Evolutionary conservation across 1,140 invertebrate genomes (phyloP), one percentile per base, ranked within the genome.

Genomic region (Megalonaias nervosa): DNA sequence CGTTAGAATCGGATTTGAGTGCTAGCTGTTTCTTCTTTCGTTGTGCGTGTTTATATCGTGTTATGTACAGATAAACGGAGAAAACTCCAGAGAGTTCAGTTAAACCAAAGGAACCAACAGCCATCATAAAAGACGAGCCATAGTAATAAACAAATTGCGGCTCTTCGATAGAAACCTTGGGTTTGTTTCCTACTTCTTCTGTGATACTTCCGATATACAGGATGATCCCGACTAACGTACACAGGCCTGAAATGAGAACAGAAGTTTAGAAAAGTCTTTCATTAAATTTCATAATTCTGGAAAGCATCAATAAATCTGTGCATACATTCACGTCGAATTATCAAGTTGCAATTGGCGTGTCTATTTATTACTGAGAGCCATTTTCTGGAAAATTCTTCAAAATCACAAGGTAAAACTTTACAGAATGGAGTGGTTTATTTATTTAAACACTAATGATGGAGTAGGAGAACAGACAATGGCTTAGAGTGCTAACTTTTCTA

Each of bases 121-220:
- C 88, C 87, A 90, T 88, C 81, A 90, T 88, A 81, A 90, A 90
- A 1, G 89, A 90, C 4, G 88, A 86, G 56, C 89, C 89, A 67
- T 90, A 90, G 71, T 81, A 77, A 81, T 90, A 90, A 17, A 79
- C 57, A 81, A 90, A 89, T 59, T 85, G 84, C 55, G 84, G 83
- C 65, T 88, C 84, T 56, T 89, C 88, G 59, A 88, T 83, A 14
- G 82, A 81, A 26, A 75, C 75, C 73, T 84, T 83, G 1, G 89
- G 85, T 79, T 90, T 90, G 81, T 88, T 90, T 14, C 89, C 89
- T 12, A 89, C 89, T 81, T 90, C 89, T 61, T 89, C 88, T 26
- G 88, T 90, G 67, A 90, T 89, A 81, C 88, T 89, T 77, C 88
- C 89, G 81, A 90, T 90, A 72, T 89, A 90, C 4, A 90, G 81